phyloP scores from a whole-genome alignment of 2,888 invertebrate genomes.

The Ommatoiulus sabulosus region DNA sequence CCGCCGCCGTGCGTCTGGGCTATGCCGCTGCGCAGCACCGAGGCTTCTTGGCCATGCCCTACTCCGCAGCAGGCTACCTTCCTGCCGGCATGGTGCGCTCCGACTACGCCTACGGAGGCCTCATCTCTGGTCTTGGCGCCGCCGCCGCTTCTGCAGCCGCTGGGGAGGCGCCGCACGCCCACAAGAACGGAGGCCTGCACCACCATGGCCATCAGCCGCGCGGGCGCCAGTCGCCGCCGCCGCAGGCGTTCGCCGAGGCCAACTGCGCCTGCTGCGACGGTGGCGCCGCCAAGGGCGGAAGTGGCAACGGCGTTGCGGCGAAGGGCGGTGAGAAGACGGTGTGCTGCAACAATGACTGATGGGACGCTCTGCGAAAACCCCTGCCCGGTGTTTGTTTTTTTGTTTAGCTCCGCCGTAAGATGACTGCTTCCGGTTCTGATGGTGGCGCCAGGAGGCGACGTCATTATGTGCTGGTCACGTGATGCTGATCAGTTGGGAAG shows the following conservation, averaged over 20 bases:
- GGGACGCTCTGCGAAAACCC: neutral
- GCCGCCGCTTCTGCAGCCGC: constrained; percentile 29
- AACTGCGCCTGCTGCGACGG: neutral
- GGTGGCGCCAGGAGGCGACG: neutral
- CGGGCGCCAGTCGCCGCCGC: neutral
- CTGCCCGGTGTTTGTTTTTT: neutral
- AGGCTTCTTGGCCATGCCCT: constrained; percentile 58
- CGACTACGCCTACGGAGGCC: constrained; percentile 56
- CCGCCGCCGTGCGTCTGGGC: constrained; percentile 57
- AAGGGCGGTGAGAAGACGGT: neutral
- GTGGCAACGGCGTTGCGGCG: neutral
- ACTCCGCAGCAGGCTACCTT: constrained; percentile 58
- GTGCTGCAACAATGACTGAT: constrained; percentile 56
- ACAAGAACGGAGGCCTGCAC: constrained; percentile 27
- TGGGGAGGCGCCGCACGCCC: neutral
- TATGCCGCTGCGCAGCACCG: constrained; percentile 55
- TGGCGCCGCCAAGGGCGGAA: constrained; percentile 52
- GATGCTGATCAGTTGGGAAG: too few species aligned
- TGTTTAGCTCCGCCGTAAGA: neutral
- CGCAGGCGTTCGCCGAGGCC: neutral
- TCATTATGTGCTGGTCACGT: too few species aligned
- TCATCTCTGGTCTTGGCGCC: constrained; percentile 21
- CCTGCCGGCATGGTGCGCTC: constrained; percentile 58
- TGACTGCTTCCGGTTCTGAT: neutral
- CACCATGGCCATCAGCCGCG: neutral